These are phyloP conservation scores for Listronotus bonariensis DNA, from an alignment of 1,140 invertebrate species.

Conservation along the genomic window DNA sequence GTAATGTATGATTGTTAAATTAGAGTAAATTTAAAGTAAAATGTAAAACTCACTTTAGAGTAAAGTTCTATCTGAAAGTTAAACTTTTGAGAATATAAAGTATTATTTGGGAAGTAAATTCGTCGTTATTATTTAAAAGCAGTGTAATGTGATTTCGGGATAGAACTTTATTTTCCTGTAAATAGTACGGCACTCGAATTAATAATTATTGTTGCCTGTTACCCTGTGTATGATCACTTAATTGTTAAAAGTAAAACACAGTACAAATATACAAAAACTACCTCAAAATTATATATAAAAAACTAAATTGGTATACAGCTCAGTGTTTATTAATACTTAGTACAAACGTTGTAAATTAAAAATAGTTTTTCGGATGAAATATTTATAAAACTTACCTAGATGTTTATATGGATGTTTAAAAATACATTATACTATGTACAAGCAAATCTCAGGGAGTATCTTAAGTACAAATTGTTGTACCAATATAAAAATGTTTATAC, in stretches of 20 bases:
- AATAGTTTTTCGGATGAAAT: slow-evolving; percentile 36
- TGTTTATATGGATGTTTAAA: slow-evolving; percentile 37
- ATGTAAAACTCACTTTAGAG: slow-evolving; percentile 1
- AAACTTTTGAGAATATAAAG: not conserved
- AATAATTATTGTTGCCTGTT: slow-evolving; percentile 46
- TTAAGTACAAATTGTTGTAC: slow-evolving; percentile 42
- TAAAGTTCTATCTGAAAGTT: slow-evolving; percentile 5
- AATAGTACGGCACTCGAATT: slow-evolving; percentile 45
- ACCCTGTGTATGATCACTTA: slow-evolving; percentile 31
- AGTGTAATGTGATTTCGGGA: not conserved
- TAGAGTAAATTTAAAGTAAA: slow-evolving; percentile 12
- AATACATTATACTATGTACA: slow-evolving; percentile 17
- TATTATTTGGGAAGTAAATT: too few species aligned
- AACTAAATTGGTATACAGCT: slow-evolving; percentile 33
- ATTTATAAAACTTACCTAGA: slow-evolving; percentile 46
- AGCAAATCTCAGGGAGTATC: slow-evolving; percentile 31
- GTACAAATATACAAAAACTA: slow-evolving; percentile 51
- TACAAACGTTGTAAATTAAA: slow-evolving; percentile 41
- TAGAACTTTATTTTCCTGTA: slow-evolving; percentile 34
- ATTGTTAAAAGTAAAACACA: slow-evolving; percentile 37
- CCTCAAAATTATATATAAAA: slow-evolving; percentile 44
- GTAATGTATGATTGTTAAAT: slow-evolving; percentile 12
- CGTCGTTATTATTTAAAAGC: not conserved
- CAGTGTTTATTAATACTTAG: slow-evolving; percentile 40
- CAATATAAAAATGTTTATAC: slow-evolving; percentile 30